Evolutionary conservation across 2,888 invertebrate species (phyloP).

Genomic region (Onthophagus sagittarius): DNA sequence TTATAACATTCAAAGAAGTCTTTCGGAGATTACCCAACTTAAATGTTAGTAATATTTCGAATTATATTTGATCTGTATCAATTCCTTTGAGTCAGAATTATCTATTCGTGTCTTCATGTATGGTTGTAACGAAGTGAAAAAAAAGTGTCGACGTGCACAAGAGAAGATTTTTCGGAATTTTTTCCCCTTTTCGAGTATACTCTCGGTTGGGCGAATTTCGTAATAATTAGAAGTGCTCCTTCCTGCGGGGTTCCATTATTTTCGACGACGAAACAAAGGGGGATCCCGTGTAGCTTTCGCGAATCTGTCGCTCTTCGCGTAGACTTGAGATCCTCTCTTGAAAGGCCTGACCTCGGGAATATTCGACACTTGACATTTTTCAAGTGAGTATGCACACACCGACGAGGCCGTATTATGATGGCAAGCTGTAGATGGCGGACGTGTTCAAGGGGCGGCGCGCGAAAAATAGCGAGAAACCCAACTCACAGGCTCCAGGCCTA

Average conservation of each 20-base stretch:
- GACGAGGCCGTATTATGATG: slow-evolving; percentile 30
- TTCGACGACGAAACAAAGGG: neutral
- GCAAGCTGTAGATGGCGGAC: slow-evolving; percentile 24
- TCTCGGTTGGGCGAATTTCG: neutral
- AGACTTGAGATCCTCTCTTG: slow-evolving; percentile 5
- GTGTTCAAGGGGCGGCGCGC: slow-evolving; percentile 26
- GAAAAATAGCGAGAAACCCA: neutral
- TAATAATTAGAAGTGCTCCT: neutral
- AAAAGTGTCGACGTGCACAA: too few species aligned
- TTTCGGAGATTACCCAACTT: too few species aligned
- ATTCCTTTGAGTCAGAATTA: too few species aligned
- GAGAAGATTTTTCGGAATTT: too few species aligned
- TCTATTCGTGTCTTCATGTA: too few species aligned
- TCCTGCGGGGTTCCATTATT: neutral
- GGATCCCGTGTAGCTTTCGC: neutral
- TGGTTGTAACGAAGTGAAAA: too few species aligned
- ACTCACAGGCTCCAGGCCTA: neutral
- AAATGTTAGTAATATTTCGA: too few species aligned
- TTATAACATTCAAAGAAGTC: too few species aligned
- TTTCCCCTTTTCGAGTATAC: too few species aligned
- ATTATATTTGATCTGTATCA: too few species aligned
- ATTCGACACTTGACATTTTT: slow-evolving; percentile 29
- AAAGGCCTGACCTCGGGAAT: slow-evolving; percentile 25
- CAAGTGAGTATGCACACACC: slow-evolving; percentile 29
- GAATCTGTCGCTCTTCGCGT: neutral